Evolutionary conservation across 2,888 invertebrate genomes (phyloP).

Genomic region (Noctua janthe): DNA sequence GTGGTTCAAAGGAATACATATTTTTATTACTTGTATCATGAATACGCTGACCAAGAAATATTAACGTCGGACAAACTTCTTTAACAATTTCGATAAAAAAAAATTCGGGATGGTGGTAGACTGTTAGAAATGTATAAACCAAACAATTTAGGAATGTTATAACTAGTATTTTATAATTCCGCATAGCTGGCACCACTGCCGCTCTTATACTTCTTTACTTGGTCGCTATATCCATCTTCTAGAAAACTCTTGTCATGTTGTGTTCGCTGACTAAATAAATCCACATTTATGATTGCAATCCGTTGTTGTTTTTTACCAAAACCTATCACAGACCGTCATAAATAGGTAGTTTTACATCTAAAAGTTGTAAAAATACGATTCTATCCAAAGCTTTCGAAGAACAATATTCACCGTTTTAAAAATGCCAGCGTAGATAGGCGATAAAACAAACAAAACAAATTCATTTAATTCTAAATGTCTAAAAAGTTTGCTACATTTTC

Average conservation of each 20-base stretch:
- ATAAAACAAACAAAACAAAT: slow-evolving; percentile 54
- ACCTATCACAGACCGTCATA: no score
- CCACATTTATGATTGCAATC: no score
- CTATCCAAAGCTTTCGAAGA: background rate
- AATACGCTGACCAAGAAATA: background rate
- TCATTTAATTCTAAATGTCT: slow-evolving; percentile 58
- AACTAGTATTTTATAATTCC: no score
- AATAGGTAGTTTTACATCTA: background rate
- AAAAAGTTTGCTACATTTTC: slow-evolving; percentile 54
- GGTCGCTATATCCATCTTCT: no score
- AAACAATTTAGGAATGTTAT: no score
- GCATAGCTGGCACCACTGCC: no score
- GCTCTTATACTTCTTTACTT: no score
- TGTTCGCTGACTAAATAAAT: no score
- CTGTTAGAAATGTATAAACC: no score
- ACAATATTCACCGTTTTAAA: slow-evolving; percentile 28
- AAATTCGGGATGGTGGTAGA: background rate
- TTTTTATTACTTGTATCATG: slow-evolving; percentile 35
- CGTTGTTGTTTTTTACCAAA: no score
- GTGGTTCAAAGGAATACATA: slow-evolving; percentile 48
- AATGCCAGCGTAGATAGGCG: slow-evolving; percentile 22
- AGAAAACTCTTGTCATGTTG: no score
- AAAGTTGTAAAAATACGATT: slow-evolving; percentile 1
- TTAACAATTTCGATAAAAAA: background rate
- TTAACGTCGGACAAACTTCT: background rate